Base-by-base conservation (phyloP, 2,113 vertebrate genomes). In the Cephalopholis sonnerati region DNA sequence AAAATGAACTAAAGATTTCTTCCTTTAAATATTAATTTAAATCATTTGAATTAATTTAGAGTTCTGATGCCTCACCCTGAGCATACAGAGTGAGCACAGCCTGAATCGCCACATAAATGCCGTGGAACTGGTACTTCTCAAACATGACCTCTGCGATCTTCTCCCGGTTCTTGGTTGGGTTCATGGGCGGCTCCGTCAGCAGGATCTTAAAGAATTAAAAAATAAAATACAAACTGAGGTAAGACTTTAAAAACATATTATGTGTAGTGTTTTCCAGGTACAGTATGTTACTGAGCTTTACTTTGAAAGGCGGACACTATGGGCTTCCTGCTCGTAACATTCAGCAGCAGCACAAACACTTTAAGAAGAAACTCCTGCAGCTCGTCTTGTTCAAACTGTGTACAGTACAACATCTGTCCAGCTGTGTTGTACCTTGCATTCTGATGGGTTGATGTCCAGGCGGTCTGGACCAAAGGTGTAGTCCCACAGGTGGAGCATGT, bases 71-170 rank as follows among this genome's bases (percentile, higher is more conserved):
- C 96, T 72, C 92, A 99, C 98, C 98, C 95, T 99, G 98, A 87
- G 98, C 98, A 67, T 99, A 99, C 25, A 99, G 96, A 64, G 98
- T 99, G 80, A 99, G 96, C 87, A 99, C 98, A 11, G 98, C 98
- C 94, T 99, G 98, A 80, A 99, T 99, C 22, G 97, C 98, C 84
- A 99, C 97, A 58, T 99, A 99, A 51, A 99, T 97, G 55, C 97
- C 97, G 69, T 97, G 97, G 90, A 99, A 99, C 89, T 97, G 96
- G 89, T 99, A 99, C 0, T 95, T 99, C 96, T 99, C 98, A 93
- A 99, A 99, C 98, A 99, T 99, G 83, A 99, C 97, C 96, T 99
- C 98, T 11, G 98, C 92, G 3, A 99, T 98, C 94, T 99, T 99
- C 94, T 99, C 98, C 12, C 98, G 95, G 54, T 99, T 99, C 92